A percentile compares a stretch with the other conserved stretches of the same genome.
Conservation (phyloP, 1,140 invertebrate species). For the Procambarus virginalis region DNA sequence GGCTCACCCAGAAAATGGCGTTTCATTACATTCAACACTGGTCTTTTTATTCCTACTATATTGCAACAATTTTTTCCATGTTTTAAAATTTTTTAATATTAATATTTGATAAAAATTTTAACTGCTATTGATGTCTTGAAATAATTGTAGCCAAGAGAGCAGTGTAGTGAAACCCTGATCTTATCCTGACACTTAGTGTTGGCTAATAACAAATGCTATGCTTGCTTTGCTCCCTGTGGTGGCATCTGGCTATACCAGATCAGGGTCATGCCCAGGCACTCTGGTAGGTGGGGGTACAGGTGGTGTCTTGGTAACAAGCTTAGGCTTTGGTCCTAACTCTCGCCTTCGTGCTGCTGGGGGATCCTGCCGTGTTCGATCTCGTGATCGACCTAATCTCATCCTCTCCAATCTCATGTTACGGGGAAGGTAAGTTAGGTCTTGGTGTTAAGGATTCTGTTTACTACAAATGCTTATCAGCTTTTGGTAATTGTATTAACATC, state of each 20-base stretch:
- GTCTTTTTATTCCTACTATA: no score
- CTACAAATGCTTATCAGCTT: neutral
- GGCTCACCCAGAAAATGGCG: no score
- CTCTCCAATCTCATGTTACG: conserved; percentile 52
- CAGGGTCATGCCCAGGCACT: conserved; percentile 56
- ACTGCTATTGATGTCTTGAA: neutral
- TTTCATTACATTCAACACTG: no score
- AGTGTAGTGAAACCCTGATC: neutral
- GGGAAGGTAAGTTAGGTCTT: conserved; percentile 34
- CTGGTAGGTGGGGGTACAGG: conserved; percentile 57
- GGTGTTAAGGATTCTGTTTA: neutral
- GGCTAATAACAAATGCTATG: conserved; percentile 34
- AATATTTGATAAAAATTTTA: no score
- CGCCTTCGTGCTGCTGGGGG: conserved; percentile 48
- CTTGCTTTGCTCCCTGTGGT: conserved; percentile 40
- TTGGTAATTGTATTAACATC: neutral
- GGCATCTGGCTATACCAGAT: conserved; percentile 25
- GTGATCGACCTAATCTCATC: conserved; percentile 52
- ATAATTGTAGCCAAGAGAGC: conserved; percentile 17
- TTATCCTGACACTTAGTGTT: neutral
- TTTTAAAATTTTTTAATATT: no score
- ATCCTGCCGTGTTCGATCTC: conserved; percentile 56
- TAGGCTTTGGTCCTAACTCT: conserved; percentile 58
- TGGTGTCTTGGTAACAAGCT: conserved; percentile 37
- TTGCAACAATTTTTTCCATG: no score